phyloP scores from a whole-genome alignment of 2,888 invertebrate species.

The Lycia hirtaria region DNA sequence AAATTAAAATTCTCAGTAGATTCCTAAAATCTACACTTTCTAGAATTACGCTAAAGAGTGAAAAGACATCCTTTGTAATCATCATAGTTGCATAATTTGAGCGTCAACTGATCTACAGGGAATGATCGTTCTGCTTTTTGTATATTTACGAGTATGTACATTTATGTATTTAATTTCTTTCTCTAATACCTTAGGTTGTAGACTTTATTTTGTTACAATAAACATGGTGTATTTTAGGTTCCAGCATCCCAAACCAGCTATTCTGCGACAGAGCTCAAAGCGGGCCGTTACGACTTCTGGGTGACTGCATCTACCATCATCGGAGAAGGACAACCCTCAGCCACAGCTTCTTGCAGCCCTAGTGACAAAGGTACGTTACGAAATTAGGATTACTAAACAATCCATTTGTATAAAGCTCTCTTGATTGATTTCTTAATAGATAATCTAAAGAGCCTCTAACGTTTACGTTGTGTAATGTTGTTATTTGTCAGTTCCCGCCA shows the following conservation, averaged over 20 bases:
- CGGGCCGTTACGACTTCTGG: slow-evolving; percentile 96
- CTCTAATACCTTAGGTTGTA: neutral
- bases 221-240: slow-evolving; percentile 63
- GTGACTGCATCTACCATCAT: slow-evolving; percentile 97
- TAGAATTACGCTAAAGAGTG: too few species aligned
- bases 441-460: neutral
- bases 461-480: neutral
- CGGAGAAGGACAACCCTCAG: slow-evolving; percentile 96
- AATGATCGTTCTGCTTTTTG: too few species aligned
- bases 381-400: neutral
- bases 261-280: slow-evolving; percentile 93
- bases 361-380: slow-evolving; percentile 88
- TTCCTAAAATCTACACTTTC: too few species aligned
- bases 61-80: too few species aligned
- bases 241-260: slow-evolving; percentile 94
- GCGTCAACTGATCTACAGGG: too few species aligned
- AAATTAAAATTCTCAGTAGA: too few species aligned
- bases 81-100: too few species aligned
- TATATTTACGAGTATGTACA: too few species aligned
- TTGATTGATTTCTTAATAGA: neutral
- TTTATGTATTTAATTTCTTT: too few species aligned
- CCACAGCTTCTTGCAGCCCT: slow-evolving; percentile 93
- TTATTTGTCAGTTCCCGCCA: slow-evolving; percentile 91
- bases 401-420: neutral
- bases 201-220: neutral